These are phyloP conservation scores for Oryzias celebensis DNA, from an alignment of 2,113 vertebrate species.

Conservation along the genomic window DNA sequence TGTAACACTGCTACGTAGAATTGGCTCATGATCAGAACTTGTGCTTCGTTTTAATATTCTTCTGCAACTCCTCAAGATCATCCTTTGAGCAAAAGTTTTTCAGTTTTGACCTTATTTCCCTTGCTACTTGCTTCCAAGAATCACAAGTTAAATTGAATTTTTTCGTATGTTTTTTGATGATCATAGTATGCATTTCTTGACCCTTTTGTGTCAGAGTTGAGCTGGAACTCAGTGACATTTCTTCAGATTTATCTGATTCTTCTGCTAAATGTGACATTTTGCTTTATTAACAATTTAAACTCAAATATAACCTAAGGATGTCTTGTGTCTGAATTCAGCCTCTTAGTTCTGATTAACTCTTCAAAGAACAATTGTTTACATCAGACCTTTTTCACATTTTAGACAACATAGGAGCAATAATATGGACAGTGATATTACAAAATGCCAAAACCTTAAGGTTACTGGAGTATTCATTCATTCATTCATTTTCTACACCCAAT, in stretches of 20 bases:
- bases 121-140: conserved; percentile 33
- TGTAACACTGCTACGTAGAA: conserved; percentile 17
- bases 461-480: too few relatives aligned
- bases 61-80: conserved; percentile 26
- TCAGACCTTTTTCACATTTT: background rate
- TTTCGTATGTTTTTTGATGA: conserved; percentile 29
- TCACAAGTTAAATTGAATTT: conserved; percentile 27
- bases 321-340: background rate
- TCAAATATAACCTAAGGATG: background rate
- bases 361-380: background rate
- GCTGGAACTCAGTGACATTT: conserved; percentile 1
- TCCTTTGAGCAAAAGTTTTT: conserved; percentile 33
- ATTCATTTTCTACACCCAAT: too few relatives aligned
- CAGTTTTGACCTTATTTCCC: conserved; percentile 17
- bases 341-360: background rate
- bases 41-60: conserved; percentile 13
- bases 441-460: background rate
- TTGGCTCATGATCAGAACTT: conserved; percentile 24
- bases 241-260: background rate
- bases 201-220: conserved; percentile 28
- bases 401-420: background rate
- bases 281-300: background rate
- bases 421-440: background rate
- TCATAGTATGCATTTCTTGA: conserved; percentile 29
- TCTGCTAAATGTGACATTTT: background rate